Conservation (phyloP, 2,113 vertebrate species). For the Gallinago paraguaiae region DNA sequence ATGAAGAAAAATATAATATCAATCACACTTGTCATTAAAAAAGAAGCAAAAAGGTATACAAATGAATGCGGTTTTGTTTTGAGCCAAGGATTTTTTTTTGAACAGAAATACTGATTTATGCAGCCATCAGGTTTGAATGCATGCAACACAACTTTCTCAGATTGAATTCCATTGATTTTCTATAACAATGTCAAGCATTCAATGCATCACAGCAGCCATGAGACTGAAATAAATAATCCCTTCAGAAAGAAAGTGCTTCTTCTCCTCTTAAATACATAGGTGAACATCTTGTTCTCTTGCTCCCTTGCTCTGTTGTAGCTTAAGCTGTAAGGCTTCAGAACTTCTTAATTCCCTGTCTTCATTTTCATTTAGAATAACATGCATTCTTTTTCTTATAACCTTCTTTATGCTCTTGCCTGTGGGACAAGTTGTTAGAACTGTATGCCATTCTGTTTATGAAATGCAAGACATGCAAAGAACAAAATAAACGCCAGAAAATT, state of each 20-base stretch:
- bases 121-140: conserved; percentile 72
- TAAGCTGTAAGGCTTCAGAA: conserved; percentile 19
- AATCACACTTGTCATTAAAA: conserved; percentile 60
- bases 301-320: conserved; percentile 9
- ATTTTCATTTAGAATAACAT: conserved; percentile 40
- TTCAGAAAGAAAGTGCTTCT: conserved; percentile 69
- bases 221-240: conserved; percentile 75
- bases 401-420: conserved; percentile 47
- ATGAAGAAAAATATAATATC: conserved; percentile 59
- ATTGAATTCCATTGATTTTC: conserved; percentile 84
- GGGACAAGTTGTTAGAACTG: conserved; percentile 32
- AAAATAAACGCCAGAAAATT: not conserved
- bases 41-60: conserved; percentile 48
- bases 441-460: conserved; percentile 26
- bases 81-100: not conserved
- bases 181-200: conserved; percentile 77
- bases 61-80: conserved; percentile 63
- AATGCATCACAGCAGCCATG: conserved; percentile 56
- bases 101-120: conserved; percentile 77
- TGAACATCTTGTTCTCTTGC: conserved; percentile 62
- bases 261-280: conserved; percentile 66
- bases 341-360: conserved; percentile 40
- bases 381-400: conserved; percentile 50
- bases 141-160: conserved; percentile 75
- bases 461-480: not conserved